Percentiles rank a stretch among this genome's conserved stretches.
phyloP scores from a whole-genome alignment of 2,797 vertebrate genomes.

The Philypnodon macrostomus region DNA sequence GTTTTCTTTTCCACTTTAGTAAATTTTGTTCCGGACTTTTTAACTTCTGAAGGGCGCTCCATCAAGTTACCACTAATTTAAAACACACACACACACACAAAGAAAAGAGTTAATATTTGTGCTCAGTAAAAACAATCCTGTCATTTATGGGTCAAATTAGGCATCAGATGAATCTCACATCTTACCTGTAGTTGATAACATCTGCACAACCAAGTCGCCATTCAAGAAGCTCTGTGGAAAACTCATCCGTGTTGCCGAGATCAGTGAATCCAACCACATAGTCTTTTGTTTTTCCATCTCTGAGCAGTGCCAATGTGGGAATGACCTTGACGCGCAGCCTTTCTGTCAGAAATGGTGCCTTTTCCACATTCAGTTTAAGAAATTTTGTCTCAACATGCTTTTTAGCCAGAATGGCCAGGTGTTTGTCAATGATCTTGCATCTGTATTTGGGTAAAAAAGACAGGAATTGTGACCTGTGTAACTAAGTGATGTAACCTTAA shows the following conservation, averaged over 20 bases:
- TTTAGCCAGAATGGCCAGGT: slow-evolving; percentile 87
- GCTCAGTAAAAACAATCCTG: neutral
- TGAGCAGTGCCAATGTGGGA: slow-evolving; percentile 89
- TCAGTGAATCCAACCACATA: slow-evolving; percentile 92
- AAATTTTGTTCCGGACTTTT: slow-evolving; percentile 86
- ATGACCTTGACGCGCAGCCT: slow-evolving; percentile 91
- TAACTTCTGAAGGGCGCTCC: slow-evolving; percentile 85
- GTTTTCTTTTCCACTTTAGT: slow-evolving; percentile 95
- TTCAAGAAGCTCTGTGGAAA: slow-evolving; percentile 91
- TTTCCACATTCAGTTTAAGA: slow-evolving; percentile 93
- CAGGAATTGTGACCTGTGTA: too few species aligned
- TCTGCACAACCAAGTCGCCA: slow-evolving; percentile 92
- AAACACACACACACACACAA: neutral
- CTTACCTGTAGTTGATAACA: slow-evolving; percentile 92
- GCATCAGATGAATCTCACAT: neutral
- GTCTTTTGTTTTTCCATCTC: slow-evolving; percentile 94
- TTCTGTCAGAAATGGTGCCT: slow-evolving; percentile 93
- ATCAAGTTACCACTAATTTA: slow-evolving; percentile 86
- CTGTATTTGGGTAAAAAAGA: slow-evolving; percentile 64
- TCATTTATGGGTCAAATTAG: too few species aligned
- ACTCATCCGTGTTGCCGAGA: slow-evolving; percentile 94
- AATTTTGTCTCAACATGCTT: slow-evolving; percentile 98
- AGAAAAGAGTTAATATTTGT: neutral
- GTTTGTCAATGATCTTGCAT: slow-evolving; percentile 94
- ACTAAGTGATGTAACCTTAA: too few species aligned